phyloP scores from a whole-genome alignment of 2,888 invertebrate species.

The Drosophila monieri region DNA sequence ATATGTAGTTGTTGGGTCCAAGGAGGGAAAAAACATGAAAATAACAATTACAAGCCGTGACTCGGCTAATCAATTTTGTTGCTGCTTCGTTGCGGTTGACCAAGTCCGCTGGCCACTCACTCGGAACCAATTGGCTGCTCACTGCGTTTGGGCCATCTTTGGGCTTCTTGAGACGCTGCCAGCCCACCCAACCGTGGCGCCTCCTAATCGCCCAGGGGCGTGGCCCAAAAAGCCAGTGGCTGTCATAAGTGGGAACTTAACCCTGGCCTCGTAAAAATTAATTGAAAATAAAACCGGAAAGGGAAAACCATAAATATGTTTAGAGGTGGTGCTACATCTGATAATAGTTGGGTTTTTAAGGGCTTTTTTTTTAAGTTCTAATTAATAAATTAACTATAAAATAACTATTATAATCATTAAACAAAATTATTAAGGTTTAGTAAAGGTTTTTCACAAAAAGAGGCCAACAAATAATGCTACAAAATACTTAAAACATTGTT shows the following conservation, averaged over 20 bases:
- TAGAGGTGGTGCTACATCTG: not conserved
- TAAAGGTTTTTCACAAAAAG: too few species aligned
- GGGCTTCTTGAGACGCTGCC: constrained; percentile 42
- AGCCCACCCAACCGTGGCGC: constrained; percentile 37
- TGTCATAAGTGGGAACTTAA: constrained; percentile 10
- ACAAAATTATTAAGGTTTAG: too few species aligned
- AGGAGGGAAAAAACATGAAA: constrained; percentile 28
- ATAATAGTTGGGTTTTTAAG: too few species aligned
- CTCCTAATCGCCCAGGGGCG: constrained; percentile 25
- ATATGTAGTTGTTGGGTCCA: not conserved
- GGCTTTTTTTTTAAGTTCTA: too few species aligned
- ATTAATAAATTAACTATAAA: too few species aligned
- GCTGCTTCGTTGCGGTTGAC: constrained; percentile 71
- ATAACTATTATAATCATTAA: too few species aligned
- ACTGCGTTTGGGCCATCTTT: constrained; percentile 26
- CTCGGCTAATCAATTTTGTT: constrained; percentile 62
- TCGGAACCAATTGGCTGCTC: constrained; percentile 53
- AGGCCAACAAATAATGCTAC: too few species aligned
- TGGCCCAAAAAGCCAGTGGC: not conserved
- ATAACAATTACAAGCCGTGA: constrained; percentile 23
- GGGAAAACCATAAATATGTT: not conserved
- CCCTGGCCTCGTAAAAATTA: not conserved
- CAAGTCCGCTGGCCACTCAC: constrained; percentile 62
- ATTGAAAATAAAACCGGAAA: not conserved
- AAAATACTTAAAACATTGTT: too few species aligned